phyloP scores from a whole-genome alignment of 1,140 invertebrate genomes.

The Trigoniulus corallinus region DNA sequence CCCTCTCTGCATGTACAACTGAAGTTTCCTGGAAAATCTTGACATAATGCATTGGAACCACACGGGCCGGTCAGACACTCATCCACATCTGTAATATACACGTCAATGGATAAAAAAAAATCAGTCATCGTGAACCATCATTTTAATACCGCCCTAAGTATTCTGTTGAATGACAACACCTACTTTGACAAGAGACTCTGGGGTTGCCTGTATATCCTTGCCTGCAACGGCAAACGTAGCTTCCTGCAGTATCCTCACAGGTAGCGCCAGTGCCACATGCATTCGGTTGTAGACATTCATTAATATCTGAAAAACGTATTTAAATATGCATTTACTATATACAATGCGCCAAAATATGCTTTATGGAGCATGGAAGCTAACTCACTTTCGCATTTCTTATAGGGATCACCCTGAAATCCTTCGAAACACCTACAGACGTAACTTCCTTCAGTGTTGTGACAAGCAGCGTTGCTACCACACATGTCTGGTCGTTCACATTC shows the following conservation, averaged over 20 bases:
- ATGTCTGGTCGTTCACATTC: conserved; percentile 43
- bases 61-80: conserved; percentile 50
- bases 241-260: conserved; percentile 70
- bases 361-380: neutral
- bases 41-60: conserved; percentile 49
- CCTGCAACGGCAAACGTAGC: conserved; percentile 72
- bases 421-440: conserved; percentile 63
- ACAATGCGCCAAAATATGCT: neutral
- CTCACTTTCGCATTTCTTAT: conserved; percentile 24
- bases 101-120: neutral
- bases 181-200: conserved; percentile 32
- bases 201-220: conserved; percentile 72
- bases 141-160: no score
- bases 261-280: conserved; percentile 68
- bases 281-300: conserved; percentile 69
- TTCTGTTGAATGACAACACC: conserved; percentile 38
- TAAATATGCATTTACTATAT: neutral
- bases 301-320: conserved; percentile 44
- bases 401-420: conserved; percentile 69
- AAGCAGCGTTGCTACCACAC: conserved; percentile 67
- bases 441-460: conserved; percentile 70
- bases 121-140: no score
- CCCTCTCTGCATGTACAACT: conserved; percentile 57
- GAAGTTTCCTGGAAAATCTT: conserved; percentile 50
- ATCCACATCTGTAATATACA: conserved; percentile 35